These are phyloP conservation scores for Rapana venosa DNA, from an alignment of 2,888 invertebrate genomes.

Conservation along the genomic window DNA sequence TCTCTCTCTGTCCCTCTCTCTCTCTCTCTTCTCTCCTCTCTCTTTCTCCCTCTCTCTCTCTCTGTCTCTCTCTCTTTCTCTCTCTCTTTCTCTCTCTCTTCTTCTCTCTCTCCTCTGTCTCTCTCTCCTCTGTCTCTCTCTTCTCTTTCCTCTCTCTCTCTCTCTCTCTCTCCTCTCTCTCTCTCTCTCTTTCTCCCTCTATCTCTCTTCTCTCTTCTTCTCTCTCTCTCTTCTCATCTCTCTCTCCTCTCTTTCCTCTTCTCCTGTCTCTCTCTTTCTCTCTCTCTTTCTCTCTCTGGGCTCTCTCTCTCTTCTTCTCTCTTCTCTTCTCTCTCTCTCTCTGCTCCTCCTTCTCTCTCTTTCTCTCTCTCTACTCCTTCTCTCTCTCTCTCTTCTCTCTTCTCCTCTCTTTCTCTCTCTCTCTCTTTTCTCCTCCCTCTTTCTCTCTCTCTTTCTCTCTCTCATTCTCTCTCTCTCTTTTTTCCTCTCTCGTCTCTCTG, in stretches of 20 bases:
- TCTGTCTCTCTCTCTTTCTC: background rate
- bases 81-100: background rate
- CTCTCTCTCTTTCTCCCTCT: no score
- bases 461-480: background rate
- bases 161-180: no score
- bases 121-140: background rate
- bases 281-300: no score
- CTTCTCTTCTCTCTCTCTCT: no score
- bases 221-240: no score
- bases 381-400: background rate
- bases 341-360: background rate
- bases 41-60: constrained; percentile 1
- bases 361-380: background rate
- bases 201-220: no score
- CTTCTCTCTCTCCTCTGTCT: background rate
- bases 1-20: no score
- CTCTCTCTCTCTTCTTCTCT: no score
- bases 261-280: no score
- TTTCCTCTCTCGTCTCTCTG: background rate
- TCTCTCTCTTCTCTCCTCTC: no score
- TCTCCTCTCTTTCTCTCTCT: background rate
- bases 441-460: background rate
- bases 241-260: no score
- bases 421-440: background rate
- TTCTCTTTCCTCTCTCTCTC: no score